Evolutionary conservation across 2,113 vertebrate species (phyloP).

Genomic region (Hoplias malabaricus): DNA sequence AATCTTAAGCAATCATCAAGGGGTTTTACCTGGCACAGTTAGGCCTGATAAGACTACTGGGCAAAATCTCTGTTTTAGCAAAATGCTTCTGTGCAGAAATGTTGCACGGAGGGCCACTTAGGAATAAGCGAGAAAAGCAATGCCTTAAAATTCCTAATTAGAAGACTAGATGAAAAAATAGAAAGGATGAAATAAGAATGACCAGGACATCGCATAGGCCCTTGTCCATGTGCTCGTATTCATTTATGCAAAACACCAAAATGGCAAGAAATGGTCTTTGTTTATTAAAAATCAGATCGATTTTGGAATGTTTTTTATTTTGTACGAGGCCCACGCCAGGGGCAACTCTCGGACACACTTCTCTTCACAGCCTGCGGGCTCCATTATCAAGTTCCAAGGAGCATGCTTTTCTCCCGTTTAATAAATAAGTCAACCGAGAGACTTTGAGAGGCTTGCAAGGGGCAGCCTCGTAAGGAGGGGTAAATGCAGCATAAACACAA

Average conservation of each 20-base stretch:
- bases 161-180: not conserved
- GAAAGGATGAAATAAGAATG: not conserved
- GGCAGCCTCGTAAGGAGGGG: not conserved
- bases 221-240: constrained; percentile 23
- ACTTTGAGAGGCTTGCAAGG: not conserved
- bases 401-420: not conserved
- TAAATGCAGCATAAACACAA: not conserved
- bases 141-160: not conserved
- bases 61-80: constrained; percentile 13
- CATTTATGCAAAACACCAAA: constrained; percentile 46
- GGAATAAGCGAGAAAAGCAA: not conserved
- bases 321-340: constrained; percentile 11
- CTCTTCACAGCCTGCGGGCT: constrained; percentile 21
- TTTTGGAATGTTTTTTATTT: not conserved
- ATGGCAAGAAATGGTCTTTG: constrained; percentile 37
- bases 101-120: not conserved
- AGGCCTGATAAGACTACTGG: not conserved
- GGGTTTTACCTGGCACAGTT: constrained; percentile 43
- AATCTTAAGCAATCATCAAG: constrained; percentile 42
- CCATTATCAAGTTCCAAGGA: not conserved
- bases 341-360: constrained; percentile 27
- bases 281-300: constrained; percentile 47
- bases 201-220: not conserved
- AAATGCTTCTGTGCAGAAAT: constrained; percentile 3
- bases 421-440: not conserved